A percentile compares a stretch with the other conserved stretches of the same genome.
Conservation (phyloP, 2,113 vertebrate species). For the Sardina pilchardus region DNA sequence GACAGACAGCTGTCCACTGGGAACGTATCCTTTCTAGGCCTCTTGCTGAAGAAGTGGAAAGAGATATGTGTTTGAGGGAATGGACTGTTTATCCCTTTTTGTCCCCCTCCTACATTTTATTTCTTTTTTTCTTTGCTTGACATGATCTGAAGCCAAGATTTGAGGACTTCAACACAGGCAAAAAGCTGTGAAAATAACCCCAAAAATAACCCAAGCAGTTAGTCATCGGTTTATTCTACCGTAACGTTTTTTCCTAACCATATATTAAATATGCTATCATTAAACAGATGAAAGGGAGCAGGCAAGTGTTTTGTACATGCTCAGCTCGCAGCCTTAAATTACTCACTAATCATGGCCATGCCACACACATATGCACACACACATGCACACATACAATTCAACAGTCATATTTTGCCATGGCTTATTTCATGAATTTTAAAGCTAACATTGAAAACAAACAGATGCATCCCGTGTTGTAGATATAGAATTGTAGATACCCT, state of each 20-base stretch:
- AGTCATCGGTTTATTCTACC: background rate
- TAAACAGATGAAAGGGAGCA: background rate
- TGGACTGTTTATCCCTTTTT: background rate
- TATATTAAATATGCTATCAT: background rate
- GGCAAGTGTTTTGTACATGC: background rate
- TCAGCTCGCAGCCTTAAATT: background rate
- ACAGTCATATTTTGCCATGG: no score
- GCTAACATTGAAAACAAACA: no score
- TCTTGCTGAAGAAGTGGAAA: background rate
- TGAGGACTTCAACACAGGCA: background rate
- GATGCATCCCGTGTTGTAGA: no score
- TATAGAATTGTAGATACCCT: no score
- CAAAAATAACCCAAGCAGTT: background rate
- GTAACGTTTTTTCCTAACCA: background rate
- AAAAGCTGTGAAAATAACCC: background rate
- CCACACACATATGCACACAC: background rate
- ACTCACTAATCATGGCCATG: background rate
- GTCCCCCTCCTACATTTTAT: background rate
- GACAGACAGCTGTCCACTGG: background rate
- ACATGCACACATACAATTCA: background rate
- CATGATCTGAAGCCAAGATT: background rate
- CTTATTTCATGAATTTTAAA: no score
- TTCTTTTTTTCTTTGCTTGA: background rate
- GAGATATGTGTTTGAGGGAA: background rate
- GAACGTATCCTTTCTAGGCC: background rate